Conservation (phyloP, 2,797 vertebrate species). For the Otus scops region DNA sequence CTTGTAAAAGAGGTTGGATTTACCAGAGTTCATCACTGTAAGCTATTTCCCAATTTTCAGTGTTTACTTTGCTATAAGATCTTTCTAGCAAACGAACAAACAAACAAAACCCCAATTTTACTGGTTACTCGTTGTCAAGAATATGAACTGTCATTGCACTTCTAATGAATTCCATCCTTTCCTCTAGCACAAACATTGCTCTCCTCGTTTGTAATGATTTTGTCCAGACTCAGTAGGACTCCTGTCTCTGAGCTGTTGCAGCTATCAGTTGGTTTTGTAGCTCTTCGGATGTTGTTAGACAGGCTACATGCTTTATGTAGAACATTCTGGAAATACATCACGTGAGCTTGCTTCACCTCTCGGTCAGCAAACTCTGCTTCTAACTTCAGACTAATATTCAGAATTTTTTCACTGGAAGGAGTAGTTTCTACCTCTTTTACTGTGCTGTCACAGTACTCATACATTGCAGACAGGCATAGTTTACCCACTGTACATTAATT, state of each 20-base stretch:
- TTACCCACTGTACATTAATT: not conserved
- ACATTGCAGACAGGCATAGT: not conserved
- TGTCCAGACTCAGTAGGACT: not conserved
- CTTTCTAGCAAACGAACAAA: not conserved
- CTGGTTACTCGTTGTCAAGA: not conserved
- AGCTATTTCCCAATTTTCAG: conserved; percentile 33
- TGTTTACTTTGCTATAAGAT: conserved; percentile 39
- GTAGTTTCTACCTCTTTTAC: not conserved
- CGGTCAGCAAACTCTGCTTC: not conserved
- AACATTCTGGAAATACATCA: conserved; percentile 5
- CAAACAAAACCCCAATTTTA: not conserved
- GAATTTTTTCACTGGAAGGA: not conserved
- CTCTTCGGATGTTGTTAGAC: conserved; percentile 1
- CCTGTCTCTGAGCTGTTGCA: conserved; percentile 7
- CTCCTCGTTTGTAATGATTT: not conserved
- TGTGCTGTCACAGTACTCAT: not conserved
- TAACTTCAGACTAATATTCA: not conserved
- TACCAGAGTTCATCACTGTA: conserved; percentile 28
- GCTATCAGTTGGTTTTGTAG: not conserved
- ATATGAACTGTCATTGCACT: not conserved
- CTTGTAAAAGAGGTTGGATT: conserved; percentile 43
- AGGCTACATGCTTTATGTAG: not conserved
- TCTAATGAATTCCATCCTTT: conserved; percentile 40
- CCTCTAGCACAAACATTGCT: conserved; percentile 7
- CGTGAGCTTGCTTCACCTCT: not conserved